Percentiles rank a stretch among this genome's conserved stretches.
Evolutionary conservation across 2,888 invertebrate species (phyloP).

Genomic region (Drosophila prolongata): DNA sequence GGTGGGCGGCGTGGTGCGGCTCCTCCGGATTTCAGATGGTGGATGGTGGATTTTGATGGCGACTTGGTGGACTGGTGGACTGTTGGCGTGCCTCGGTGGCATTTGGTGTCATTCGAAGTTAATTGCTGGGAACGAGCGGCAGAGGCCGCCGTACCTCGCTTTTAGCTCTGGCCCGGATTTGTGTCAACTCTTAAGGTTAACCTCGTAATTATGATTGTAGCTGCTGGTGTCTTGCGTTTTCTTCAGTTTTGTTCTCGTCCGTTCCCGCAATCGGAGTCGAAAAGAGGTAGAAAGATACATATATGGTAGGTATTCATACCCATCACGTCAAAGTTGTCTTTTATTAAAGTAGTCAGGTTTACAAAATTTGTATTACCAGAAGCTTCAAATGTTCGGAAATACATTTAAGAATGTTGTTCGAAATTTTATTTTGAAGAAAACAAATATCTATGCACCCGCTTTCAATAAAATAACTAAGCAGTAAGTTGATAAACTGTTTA

Average conservation of each 20-base stretch:
- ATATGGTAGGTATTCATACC: not conserved
- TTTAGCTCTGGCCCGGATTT: conserved; percentile 62
- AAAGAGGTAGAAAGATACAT: not conserved
- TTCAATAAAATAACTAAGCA: no score
- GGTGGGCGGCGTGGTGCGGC: conserved; percentile 54
- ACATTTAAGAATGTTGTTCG: no score
- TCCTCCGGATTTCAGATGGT: conserved; percentile 46
- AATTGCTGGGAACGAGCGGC: conserved; percentile 75
- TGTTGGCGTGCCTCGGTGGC: conserved; percentile 75
- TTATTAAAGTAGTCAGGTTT: no score
- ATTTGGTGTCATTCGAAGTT: conserved; percentile 79
- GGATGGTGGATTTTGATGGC: conserved; percentile 42
- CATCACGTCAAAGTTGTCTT: not conserved
- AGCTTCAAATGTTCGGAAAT: no score
- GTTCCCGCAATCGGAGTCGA: conserved; percentile 7
- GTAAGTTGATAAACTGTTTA: no score
- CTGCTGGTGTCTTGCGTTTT: conserved; percentile 55
- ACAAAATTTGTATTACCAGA: not conserved
- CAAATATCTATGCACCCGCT: no score
- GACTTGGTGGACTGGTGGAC: conserved; percentile 25
- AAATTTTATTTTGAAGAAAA: no score
- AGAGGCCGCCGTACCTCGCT: conserved; percentile 49
- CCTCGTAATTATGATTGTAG: conserved; percentile 75
- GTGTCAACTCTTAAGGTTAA: conserved; percentile 79
- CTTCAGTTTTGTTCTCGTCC: conserved; percentile 36